Evolutionary conservation across 2,888 invertebrate species (phyloP).

Genomic region (Fissipunctia ypsillon): DNA sequence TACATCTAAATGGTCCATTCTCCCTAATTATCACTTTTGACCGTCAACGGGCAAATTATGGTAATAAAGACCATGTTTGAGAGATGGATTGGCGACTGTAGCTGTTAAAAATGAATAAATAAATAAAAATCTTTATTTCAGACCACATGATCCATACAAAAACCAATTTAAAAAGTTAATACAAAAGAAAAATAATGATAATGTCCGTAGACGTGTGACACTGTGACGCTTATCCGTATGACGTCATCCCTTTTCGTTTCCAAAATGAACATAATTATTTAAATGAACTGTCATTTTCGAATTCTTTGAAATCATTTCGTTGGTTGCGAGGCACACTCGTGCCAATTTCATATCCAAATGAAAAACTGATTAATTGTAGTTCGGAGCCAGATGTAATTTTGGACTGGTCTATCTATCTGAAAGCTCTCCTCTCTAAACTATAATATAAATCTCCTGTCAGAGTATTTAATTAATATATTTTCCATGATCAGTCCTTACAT

Average conservation of each 20-base stretch:
- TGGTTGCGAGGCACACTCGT: background rate
- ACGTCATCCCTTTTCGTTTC: background rate
- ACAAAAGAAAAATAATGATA: no score
- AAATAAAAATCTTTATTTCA: no score
- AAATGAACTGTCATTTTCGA: background rate
- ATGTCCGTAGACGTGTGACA: background rate
- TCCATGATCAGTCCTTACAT: background rate
- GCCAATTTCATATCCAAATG: conserved; percentile 14
- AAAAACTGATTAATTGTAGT: conserved; percentile 8
- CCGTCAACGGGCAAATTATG: background rate
- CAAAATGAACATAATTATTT: background rate
- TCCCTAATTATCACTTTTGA: background rate
- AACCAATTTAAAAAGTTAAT: no score
- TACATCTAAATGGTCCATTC: background rate
- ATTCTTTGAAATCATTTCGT: conserved; percentile 3
- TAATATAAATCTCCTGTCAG: background rate
- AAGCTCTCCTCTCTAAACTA: background rate
- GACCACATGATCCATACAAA: no score
- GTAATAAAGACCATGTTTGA: background rate
- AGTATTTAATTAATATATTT: background rate
- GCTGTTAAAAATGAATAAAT: no score
- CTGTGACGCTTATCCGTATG: background rate
- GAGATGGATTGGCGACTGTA: background rate
- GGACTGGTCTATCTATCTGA: background rate
- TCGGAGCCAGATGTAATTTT: conserved; percentile 14